Percentiles rank a stretch among this genome's conserved stretches.
Evolutionary conservation across 2,888 invertebrate genomes (phyloP).

Genomic region (Volucella zonaria): DNA sequence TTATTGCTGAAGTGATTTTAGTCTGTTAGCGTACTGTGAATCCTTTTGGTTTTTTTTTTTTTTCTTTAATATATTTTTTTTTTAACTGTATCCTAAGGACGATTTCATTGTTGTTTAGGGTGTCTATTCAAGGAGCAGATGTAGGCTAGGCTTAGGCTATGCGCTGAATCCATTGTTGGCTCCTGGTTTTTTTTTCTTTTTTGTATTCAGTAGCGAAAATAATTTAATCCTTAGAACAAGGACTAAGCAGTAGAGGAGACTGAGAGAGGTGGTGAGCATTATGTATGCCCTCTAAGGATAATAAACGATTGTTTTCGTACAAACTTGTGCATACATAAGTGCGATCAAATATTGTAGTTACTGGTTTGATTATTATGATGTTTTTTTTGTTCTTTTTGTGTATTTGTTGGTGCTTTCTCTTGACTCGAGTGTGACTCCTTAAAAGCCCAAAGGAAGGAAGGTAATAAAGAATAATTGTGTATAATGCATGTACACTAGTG

Average conservation of each 20-base stretch:
- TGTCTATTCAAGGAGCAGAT: conserved; percentile 69
- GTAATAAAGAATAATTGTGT: conserved; percentile 63
- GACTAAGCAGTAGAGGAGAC: background rate
- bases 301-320: conserved; percentile 48
- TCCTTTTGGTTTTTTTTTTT: conserved; percentile 54
- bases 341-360: conserved; percentile 70
- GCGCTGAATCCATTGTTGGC: conserved; percentile 61
- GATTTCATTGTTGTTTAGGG: conserved; percentile 71
- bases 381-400: conserved; percentile 1
- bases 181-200: conserved; percentile 19
- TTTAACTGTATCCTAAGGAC: conserved; percentile 37
- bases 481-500: conserved; percentile 37
- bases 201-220: conserved; percentile 38
- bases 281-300: conserved; percentile 64
- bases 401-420: conserved; percentile 13
- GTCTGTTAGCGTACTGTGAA: conserved; percentile 43
- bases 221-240: conserved; percentile 58
- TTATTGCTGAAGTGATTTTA: conserved; percentile 63
- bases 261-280: conserved; percentile 33
- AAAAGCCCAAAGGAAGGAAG: conserved; percentile 27
- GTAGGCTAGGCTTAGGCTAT: conserved; percentile 68
- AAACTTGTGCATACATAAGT: conserved; percentile 56
- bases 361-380: conserved; percentile 66
- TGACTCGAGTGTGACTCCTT: conserved; percentile 53
- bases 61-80: background rate